Percentiles rank a stretch among this genome's conserved stretches.
These are phyloP conservation scores for Sus scrofa DNA, from an alignment of 2,113 vertebrate genomes.

Conservation along the genomic window DNA sequence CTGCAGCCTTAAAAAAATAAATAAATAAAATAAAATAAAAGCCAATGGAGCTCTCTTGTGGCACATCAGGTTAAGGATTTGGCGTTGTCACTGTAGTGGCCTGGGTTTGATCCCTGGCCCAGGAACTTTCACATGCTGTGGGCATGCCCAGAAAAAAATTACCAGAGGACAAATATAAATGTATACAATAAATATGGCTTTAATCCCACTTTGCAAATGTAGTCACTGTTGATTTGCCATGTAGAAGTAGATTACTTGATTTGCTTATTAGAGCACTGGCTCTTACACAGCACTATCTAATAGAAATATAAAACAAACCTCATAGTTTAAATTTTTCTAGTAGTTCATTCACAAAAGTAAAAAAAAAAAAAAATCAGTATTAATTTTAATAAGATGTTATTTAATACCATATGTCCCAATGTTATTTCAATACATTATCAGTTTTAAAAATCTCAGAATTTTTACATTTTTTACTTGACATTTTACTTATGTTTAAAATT, in stretches of 20 bases:
- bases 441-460: background rate
- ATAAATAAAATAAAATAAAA: too few species aligned
- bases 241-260: background rate
- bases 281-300: conserved; percentile 9
- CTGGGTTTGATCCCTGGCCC: too few species aligned
- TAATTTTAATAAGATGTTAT: conserved; percentile 29
- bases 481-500: background rate
- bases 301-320: background rate
- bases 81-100: too few species aligned
- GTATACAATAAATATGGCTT: background rate
- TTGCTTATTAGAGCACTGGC: background rate
- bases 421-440: background rate
- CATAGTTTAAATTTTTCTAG: conserved; percentile 23
- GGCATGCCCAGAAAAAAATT: too few species aligned
- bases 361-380: background rate
- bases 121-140: too few species aligned
- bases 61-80: too few species aligned
- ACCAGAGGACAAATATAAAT: conserved; percentile 21
- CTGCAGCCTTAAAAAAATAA: too few species aligned
- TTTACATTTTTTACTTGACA: background rate
- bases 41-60: too few species aligned
- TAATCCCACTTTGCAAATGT: background rate
- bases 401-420: background rate
- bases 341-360: conserved; percentile 31
- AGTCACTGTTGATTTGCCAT: background rate